Evolutionary conservation across 1,140 invertebrate genomes (phyloP).

Genomic region (Anastatus disparis): DNA sequence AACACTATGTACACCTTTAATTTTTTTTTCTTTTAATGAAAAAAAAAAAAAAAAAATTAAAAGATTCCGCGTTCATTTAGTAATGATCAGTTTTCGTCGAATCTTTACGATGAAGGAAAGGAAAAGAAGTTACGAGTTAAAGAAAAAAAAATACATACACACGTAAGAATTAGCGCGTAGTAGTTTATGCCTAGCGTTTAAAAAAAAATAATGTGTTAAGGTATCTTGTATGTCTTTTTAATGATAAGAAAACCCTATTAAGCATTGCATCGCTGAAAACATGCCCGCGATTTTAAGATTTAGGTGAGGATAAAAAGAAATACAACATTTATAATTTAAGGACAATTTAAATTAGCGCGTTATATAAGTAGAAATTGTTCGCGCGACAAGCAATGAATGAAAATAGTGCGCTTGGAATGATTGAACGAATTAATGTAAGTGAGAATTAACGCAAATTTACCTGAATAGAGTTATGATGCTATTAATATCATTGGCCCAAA

Average conservation of each 20-base stretch:
- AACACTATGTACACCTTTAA: neutral
- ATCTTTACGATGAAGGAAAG: conserved; percentile 18
- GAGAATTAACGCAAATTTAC: conserved; percentile 34
- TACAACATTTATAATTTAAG: conserved; percentile 33
- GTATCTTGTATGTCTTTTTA: conserved; percentile 35
- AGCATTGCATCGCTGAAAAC: conserved; percentile 24
- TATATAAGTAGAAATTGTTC: conserved; percentile 36
- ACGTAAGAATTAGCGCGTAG: conserved; percentile 27
- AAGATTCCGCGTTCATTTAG: conserved; percentile 16
- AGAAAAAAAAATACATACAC: conserved; percentile 25
- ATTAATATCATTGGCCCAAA: conserved; percentile 15
- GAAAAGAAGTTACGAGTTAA: conserved; percentile 12
- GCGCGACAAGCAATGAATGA: conserved; percentile 11
- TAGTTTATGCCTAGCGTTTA: conserved; percentile 37
- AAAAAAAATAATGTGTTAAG: conserved; percentile 31
- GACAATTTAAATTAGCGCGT: conserved; percentile 31
- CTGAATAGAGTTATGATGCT: conserved; percentile 38
- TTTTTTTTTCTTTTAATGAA: neutral
- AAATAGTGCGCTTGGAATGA: neutral
- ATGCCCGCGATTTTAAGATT: conserved; percentile 28
- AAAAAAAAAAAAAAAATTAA: neutral
- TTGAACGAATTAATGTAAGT: neutral
- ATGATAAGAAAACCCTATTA: conserved; percentile 26
- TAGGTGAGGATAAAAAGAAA: conserved; percentile 21
- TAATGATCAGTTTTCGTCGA: conserved; percentile 4